These are phyloP conservation scores for Lordiphosa fenestrarum DNA, from an alignment of 2,888 invertebrate genomes.

Conservation along the genomic window DNA sequence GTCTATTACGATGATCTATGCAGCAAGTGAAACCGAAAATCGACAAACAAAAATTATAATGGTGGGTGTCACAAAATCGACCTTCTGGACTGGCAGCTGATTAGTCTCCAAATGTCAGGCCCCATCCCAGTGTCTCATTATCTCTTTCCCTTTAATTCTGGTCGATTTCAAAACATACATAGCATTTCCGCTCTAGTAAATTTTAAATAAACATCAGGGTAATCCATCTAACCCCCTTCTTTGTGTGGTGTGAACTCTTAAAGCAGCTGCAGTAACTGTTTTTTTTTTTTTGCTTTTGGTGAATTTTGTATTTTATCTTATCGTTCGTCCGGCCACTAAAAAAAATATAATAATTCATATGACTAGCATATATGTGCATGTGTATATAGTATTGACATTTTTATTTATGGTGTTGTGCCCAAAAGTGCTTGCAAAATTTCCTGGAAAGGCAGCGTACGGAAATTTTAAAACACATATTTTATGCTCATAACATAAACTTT, in stretches of 20 bases:
- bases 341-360: constrained; percentile 13
- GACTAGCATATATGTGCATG: constrained; percentile 8
- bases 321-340: constrained; percentile 44
- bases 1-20: constrained; percentile 24
- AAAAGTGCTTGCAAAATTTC: no score
- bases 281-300: constrained; percentile 10
- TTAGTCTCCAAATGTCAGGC: not conserved
- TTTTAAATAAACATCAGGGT: constrained; percentile 3
- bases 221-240: constrained; percentile 1
- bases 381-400: constrained; percentile 4
- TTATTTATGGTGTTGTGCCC: no score
- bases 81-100: constrained; percentile 13
- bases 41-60: constrained; percentile 28
- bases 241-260: constrained; percentile 7
- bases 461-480: no score
- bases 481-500: no score
- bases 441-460: no score
- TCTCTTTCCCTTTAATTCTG: constrained; percentile 10
- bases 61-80: constrained; percentile 44
- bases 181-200: constrained; percentile 41
- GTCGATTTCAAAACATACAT: not conserved
- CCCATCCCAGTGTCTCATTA: not conserved
- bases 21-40: constrained; percentile 25
- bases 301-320: constrained; percentile 51
- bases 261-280: not conserved